A percentile compares a stretch with the other conserved stretches of the same genome.
Conservation (phyloP, 2,888 invertebrate species). For the Melanostoma scalare region DNA sequence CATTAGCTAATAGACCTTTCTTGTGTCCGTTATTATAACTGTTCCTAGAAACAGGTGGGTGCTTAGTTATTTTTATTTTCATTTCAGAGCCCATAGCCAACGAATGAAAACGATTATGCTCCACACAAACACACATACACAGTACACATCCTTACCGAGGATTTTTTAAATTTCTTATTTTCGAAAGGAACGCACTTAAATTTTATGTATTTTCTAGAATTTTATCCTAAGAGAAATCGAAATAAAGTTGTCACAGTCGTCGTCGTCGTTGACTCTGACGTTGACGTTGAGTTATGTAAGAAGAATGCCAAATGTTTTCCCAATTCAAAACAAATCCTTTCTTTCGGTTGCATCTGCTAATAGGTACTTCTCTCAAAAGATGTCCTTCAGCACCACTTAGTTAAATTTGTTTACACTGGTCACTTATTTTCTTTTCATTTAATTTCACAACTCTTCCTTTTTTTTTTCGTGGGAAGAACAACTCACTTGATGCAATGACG, state of each 20-base stretch:
- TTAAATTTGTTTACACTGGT: slow-evolving; percentile 59
- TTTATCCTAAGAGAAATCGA: slow-evolving; percentile 14
- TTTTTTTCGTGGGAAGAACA: no score
- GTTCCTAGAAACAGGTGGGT: slow-evolving; percentile 62
- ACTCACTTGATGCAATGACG: not conserved
- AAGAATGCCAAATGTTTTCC: slow-evolving; percentile 42
- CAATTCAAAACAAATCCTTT: slow-evolving; percentile 29
- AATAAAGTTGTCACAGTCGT: slow-evolving; percentile 13
- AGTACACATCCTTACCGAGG: slow-evolving; percentile 14
- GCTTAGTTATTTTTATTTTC: slow-evolving; percentile 14
- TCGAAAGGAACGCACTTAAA: slow-evolving; percentile 14
- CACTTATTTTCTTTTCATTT: not conserved
- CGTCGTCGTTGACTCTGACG: no score
- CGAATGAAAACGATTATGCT: slow-evolving; percentile 45
- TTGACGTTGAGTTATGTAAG: slow-evolving; percentile 66
- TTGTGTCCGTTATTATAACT: slow-evolving; percentile 14
- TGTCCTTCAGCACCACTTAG: slow-evolving; percentile 32
- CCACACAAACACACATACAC: slow-evolving; percentile 12
- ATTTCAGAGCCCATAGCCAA: slow-evolving; percentile 2
- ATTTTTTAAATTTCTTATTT: slow-evolving; percentile 5
- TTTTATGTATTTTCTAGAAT: not conserved
- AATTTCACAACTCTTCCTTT: not conserved
- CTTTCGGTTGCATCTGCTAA: not conserved
- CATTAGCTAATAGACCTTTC: slow-evolving; percentile 40
- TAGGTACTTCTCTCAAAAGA: not conserved